Base-by-base conservation (phyloP, 2,888 invertebrate species). In the Aporophyla nigra region DNA sequence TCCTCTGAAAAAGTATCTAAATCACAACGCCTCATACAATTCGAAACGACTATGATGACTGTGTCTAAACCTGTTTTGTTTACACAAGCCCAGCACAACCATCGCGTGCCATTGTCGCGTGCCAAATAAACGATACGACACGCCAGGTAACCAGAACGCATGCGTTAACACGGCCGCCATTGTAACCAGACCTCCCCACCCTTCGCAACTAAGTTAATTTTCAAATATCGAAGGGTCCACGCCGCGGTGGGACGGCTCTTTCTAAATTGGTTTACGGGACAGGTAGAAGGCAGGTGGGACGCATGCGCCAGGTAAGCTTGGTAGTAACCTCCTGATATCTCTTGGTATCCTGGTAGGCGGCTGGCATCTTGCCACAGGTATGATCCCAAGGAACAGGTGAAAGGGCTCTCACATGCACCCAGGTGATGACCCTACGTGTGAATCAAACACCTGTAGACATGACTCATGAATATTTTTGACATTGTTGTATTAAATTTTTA, bases 281-380 rank as follows among this genome's bases (percentile, higher is more conserved):
- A 95, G 95, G 95, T 95, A 93, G 90, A 82, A 83, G 81, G 67
- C 94, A 95, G 95, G 94, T 95, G 93, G 91, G 90, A 95, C 96
- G 96, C 96, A 96, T 96, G 96, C 96, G 96, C 91, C 95, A 96
- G 96, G 96, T 96, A 91, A 88, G 78, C 74, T 82, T 79, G 49
- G 53, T 76, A 78, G 70, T 68, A 77, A 93, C 90, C 94, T 95
- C 93, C 92, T 93, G 75, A 67, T 69, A 66, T 51, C 61, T 89
- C 88, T 88, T 95, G 92, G 74, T 87, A 80, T 86, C 96, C 96
- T 96, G 93, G 96, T 97, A 96, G 92, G 89, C 92, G 96, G 94
- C 96, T 97, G 97, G 97, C 97, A 97, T 93, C 90, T 94, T 97
- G 97, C 97, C 97, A 97, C 97, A 97, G 97, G 97, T 97, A 97